Base-by-base conservation (phyloP, 2,797 vertebrate species). In the Pyrocephalus nanus region DNA sequence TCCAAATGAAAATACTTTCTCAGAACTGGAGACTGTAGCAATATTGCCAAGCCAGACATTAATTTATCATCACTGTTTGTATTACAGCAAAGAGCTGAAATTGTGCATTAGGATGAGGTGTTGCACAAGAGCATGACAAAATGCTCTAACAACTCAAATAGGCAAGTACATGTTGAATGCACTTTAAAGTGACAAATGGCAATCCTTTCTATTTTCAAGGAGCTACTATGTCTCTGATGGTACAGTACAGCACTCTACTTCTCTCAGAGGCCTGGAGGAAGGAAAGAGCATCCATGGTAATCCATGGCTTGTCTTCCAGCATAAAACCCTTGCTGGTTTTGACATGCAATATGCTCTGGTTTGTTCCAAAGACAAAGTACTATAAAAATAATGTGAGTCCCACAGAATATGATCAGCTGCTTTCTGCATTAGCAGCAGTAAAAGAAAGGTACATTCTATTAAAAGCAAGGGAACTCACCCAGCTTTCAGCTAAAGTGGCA, bases 61-160 rank as follows among this genome's bases (percentile, higher is more conserved):
- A 85, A 94, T 95, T 92, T 77, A 86, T 95, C 85, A 88, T 76
- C 94, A 53, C 34, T 94, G 79, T 93, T 95, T 93, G 71, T 92
- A 54, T 90, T 90, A 86, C 27, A 88, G 77, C 27, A 42, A 79
- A 86, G 53, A 80, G 42, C 64, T 73, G 64, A 60, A 54, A 8
- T 65, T 79, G 51, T 65, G 74, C 47, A 23, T 72, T 58, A 74
- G 72, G 89, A 75, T 3, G 32, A 89, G 72, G 58, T 67, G 64
- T 86, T 95, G 60, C 90, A 90, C 77, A 90, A 96, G 84, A 11
- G 53, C 57, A 77, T 29, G 38, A 82, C 0, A 0, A 94, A 95
- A 94, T 15, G 19, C 30, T 88, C 54, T 53, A 84, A 62, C 40
- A 38, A 51, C 9, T 13, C 58, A 58, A 92, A 76, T 4, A 85